Conservation (phyloP, 2,888 invertebrate species). For the Agrenia bidenticulata region DNA sequence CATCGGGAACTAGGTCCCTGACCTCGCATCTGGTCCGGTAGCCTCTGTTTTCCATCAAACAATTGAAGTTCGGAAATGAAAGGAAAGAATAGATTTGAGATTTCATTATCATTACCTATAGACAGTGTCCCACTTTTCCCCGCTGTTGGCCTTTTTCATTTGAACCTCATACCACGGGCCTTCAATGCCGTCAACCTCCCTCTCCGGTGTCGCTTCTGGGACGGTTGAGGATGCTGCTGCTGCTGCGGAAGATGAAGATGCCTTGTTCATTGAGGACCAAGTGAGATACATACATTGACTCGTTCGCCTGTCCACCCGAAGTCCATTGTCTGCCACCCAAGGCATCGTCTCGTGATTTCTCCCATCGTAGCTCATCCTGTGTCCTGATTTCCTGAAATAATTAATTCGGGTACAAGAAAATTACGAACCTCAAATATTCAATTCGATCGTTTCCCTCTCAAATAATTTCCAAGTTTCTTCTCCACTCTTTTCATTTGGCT, state of each 20-base stretch:
- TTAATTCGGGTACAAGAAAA: neutral
- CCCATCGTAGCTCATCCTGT: neutral
- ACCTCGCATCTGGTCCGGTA: slow-evolving; percentile 29
- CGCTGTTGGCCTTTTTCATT: slow-evolving; percentile 29
- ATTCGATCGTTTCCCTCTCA: no score
- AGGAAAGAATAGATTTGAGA: neutral
- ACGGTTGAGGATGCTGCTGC: neutral
- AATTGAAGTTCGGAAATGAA: neutral
- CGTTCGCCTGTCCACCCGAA: slow-evolving; percentile 33
- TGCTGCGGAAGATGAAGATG: neutral
- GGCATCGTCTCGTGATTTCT: slow-evolving; percentile 8
- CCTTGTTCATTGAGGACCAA: slow-evolving; percentile 23
- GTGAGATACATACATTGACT: slow-evolving; percentile 23
- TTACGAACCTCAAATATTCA: no score
- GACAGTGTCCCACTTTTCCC: slow-evolving; percentile 27
- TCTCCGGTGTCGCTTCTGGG: neutral
- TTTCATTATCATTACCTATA: slow-evolving; percentile 30
- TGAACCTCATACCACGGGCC: slow-evolving; percentile 38
- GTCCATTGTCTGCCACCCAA: slow-evolving; percentile 37
- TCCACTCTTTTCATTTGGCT: no score
- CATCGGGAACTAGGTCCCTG: slow-evolving; percentile 38
- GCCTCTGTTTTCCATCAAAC: slow-evolving; percentile 22
- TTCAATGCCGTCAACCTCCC: neutral
- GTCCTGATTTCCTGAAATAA: slow-evolving; percentile 13
- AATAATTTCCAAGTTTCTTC: no score